Percentiles rank a stretch among this genome's conserved stretches.
Conservation (phyloP, 2,888 invertebrate genomes). For the Aporophyla lueneburgensis region DNA sequence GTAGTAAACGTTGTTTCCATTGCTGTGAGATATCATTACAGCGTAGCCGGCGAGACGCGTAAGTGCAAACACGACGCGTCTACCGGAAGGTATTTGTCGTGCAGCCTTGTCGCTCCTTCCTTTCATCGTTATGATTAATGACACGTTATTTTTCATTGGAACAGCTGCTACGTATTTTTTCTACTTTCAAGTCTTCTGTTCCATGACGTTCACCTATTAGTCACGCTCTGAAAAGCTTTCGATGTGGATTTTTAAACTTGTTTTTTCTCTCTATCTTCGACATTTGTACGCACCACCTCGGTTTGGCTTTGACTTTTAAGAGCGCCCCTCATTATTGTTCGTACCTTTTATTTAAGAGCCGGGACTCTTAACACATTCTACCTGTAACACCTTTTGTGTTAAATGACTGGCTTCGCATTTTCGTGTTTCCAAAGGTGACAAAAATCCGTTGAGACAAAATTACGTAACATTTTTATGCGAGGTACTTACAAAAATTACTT, state of each 20-base stretch:
- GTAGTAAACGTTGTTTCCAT: slow-evolving; percentile 75
- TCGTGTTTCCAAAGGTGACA: slow-evolving; percentile 43
- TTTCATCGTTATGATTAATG: slow-evolving; percentile 89
- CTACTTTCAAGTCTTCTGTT: slow-evolving; percentile 85
- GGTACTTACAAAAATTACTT: slow-evolving; percentile 26
- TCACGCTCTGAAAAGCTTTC: slow-evolving; percentile 84
- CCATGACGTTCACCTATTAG: slow-evolving; percentile 87
- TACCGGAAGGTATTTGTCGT: slow-evolving; percentile 87
- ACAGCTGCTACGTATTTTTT: slow-evolving; percentile 88
- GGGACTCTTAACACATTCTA: slow-evolving; percentile 52
- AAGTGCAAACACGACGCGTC: slow-evolving; percentile 78
- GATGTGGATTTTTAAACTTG: slow-evolving; percentile 81
- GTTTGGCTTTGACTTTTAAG: slow-evolving; percentile 71
- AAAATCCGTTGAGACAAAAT: slow-evolving; percentile 38
- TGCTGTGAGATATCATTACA: slow-evolving; percentile 74
- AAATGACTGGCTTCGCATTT: slow-evolving; percentile 45
- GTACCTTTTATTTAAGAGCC: slow-evolving; percentile 65
- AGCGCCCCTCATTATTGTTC: slow-evolving; percentile 66
- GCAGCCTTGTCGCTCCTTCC: slow-evolving; percentile 84
- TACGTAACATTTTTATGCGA: slow-evolving; percentile 15
- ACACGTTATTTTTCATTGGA: slow-evolving; percentile 88
- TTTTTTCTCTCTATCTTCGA: slow-evolving; percentile 74
- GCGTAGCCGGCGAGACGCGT: slow-evolving; percentile 69
- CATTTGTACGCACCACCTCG: slow-evolving; percentile 70
- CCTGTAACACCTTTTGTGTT: slow-evolving; percentile 56